Evolutionary conservation across 2,888 invertebrate genomes (phyloP).

Genomic region (Cataglyphis altisquamis): DNA sequence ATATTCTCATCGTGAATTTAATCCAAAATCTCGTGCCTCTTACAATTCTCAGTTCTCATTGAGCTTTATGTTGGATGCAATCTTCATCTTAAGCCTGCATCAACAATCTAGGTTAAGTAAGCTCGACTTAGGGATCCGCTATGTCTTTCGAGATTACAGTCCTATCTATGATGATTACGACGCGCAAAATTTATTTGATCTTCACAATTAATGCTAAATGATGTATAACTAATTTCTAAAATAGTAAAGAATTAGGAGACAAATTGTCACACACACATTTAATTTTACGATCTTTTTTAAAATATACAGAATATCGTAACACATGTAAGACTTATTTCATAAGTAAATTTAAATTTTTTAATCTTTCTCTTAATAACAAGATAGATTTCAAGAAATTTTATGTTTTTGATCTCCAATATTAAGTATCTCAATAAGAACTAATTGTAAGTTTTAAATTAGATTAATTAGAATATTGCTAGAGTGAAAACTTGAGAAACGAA

Average conservation of each 20-base stretch:
- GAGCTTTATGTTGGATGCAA: constrained; percentile 18
- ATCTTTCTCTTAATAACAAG: not conserved
- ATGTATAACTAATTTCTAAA: not conserved
- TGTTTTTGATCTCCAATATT: not conserved
- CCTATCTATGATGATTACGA: not conserved
- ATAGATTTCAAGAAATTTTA: not conserved
- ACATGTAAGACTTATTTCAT: not conserved
- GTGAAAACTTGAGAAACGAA: not conserved
- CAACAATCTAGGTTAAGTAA: constrained; percentile 40
- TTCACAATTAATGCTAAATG: constrained; percentile 22
- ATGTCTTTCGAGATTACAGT: constrained; percentile 27
- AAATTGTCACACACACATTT: not conserved
- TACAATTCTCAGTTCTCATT: constrained; percentile 23
- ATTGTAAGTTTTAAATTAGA: not conserved
- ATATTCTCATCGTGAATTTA: not conserved
- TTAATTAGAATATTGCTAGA: not conserved
- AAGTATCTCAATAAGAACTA: constrained; percentile 2
- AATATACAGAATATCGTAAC: not conserved
- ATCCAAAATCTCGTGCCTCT: not conserved
- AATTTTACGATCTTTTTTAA: not conserved
- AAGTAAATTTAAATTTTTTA: not conserved
- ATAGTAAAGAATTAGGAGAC: not conserved
- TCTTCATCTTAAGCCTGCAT: constrained; percentile 34
- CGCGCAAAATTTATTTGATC: constrained; percentile 16
- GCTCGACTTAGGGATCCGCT: constrained; percentile 21